A percentile compares a stretch with the other conserved stretches of the same genome.
phyloP scores from a whole-genome alignment of 1,140 invertebrate species.

The Ceratitis capitata region DNA sequence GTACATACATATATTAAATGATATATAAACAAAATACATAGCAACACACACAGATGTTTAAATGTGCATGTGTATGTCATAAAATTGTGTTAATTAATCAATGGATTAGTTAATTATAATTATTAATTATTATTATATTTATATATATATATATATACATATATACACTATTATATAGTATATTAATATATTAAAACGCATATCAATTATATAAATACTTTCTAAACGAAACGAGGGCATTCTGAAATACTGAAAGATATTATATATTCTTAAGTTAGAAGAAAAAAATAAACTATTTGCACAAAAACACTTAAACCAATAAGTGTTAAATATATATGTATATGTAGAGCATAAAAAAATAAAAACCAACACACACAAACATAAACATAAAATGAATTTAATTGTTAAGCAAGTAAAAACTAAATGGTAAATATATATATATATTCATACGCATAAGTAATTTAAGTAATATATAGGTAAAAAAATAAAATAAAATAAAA shows the following conservation, averaged over 20 bases:
- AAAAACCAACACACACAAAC: no score
- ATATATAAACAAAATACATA: not conserved
- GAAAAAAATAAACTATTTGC: not conserved
- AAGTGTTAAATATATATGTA: not conserved
- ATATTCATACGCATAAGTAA: no score
- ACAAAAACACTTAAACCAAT: not conserved
- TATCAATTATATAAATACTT: conserved; percentile 15
- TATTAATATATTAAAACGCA: not conserved
- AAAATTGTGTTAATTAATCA: no score
- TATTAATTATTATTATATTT: not conserved
- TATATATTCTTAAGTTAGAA: not conserved
- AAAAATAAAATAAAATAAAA: conserved; percentile 44
- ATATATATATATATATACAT: not conserved
- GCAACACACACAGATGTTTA: not conserved
- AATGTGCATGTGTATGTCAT: not conserved
- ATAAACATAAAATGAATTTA: not conserved
- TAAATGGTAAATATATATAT: no score
- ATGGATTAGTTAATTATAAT: not conserved
- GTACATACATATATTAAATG: not conserved
- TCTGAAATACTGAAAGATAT: not conserved
- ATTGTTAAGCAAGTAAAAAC: not conserved
- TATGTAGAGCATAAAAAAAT: not conserved
- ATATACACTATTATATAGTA: not conserved
- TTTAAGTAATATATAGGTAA: not conserved
- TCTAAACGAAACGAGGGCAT: not conserved